Evolutionary conservation across 2,797 vertebrate genomes (phyloP).

Genomic region (Telmatherina bonti): DNA sequence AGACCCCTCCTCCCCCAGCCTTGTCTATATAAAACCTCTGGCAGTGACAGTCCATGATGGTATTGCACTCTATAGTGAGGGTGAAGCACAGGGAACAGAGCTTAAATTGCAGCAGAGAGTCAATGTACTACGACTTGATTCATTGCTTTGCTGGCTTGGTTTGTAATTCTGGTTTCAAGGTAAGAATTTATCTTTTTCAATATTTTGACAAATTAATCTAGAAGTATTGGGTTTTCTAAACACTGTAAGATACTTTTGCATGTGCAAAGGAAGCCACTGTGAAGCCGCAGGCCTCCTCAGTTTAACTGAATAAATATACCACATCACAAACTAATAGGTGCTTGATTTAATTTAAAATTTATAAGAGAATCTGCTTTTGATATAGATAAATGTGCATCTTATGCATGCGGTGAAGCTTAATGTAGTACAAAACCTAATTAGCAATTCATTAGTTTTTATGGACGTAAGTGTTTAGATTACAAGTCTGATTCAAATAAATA

Average conservation of each 20-base stretch:
- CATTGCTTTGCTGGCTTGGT: not conserved
- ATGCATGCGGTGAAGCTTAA: no score
- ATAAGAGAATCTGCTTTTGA: not conserved
- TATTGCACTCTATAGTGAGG: constrained; percentile 25
- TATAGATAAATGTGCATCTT: not conserved
- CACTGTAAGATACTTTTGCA: not conserved
- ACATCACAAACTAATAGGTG: not conserved
- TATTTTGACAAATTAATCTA: constrained; percentile 2
- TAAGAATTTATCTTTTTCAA: constrained; percentile 22
- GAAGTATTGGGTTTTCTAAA: not conserved
- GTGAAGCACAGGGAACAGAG: constrained; percentile 12
- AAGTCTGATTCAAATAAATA: no score
- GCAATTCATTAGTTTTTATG: no score
- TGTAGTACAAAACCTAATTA: no score
- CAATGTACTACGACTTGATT: not conserved
- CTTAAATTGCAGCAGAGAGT: constrained; percentile 4
- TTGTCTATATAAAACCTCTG: constrained; percentile 72
- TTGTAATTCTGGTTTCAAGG: constrained; percentile 21
- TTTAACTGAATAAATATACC: not conserved
- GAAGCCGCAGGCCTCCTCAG: constrained; percentile 19
- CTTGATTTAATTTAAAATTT: not conserved
- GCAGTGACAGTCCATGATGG: constrained; percentile 38
- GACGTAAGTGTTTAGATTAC: no score
- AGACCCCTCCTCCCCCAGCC: constrained; percentile 25
- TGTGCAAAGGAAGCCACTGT: constrained; percentile 3